Percentiles rank a stretch among this genome's conserved stretches.
Conservation (phyloP, 2,888 invertebrate genomes). For the Drosophila infuscata region DNA sequence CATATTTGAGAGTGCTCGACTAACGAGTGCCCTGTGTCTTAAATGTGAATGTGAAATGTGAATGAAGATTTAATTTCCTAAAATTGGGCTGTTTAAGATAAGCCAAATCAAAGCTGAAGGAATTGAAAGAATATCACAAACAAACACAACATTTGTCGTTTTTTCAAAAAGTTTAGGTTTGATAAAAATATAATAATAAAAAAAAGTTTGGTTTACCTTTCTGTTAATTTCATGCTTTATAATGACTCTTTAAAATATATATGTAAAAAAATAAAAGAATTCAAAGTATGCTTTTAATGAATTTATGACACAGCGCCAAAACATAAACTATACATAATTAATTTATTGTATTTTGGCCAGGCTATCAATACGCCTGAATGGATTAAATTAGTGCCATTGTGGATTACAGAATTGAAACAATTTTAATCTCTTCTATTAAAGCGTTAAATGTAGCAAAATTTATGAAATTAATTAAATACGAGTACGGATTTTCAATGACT, state of each 20-base stretch:
- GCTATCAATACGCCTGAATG: constrained; percentile 21
- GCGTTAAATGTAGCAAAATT: background rate
- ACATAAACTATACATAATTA: background rate
- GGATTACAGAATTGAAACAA: constrained; percentile 5
- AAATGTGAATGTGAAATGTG: background rate
- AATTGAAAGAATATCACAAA: background rate
- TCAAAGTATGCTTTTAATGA: background rate
- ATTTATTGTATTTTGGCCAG: constrained; percentile 9
- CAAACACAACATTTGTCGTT: no score
- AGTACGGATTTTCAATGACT: constrained; percentile 24
- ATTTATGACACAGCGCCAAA: background rate
- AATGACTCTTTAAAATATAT: background rate
- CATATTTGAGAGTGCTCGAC: no score
- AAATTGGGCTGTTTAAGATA: background rate
- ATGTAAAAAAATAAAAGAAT: background rate
- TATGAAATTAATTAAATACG: constrained; percentile 14
- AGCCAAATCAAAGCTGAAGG: background rate
- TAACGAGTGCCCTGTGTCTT: constrained; percentile 3
- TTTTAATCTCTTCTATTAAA: constrained; percentile 4
- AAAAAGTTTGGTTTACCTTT: background rate
- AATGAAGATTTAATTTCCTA: background rate
- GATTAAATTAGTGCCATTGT: background rate
- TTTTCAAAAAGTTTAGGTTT: no score
- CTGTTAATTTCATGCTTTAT: background rate
- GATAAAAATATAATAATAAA: no score